Base-by-base conservation (phyloP, 2,797 vertebrate species). In the Moxostoma hubbsi region DNA sequence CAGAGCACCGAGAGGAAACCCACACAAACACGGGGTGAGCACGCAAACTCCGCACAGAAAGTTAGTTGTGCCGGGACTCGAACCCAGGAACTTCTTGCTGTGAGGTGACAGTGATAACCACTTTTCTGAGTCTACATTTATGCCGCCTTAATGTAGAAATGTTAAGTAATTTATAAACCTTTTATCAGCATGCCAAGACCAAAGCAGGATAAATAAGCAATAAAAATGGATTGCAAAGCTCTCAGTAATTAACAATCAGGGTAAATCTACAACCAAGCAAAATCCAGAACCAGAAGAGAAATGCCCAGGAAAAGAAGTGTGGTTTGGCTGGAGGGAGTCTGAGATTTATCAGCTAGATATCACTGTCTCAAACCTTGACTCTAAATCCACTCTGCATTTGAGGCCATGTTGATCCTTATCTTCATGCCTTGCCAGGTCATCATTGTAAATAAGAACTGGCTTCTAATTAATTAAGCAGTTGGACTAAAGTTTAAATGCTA, bases 261-360 rank as follows among this genome's bases (percentile, higher is more conserved):
- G 79, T 78, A 65, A 76, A 85, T 66, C 79, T 83, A 76, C 67
- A 86, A 82, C 80, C 79, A 79, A 81, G 69, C 75, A 73, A 81
- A 83, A 83, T 76, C 10, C 73, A 83, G 77, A 87, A 76, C 66
- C 74, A 79, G 72, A 75, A 36, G 82, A 80, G 81, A 84, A 87
- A 83, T 77, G 84, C 67, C 83, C 53, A 55, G 80, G 81, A 85
- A 86, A 81, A 78, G 67, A 82, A 68, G 83, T 61, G 63, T 75
- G 61, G 81, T 81, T 87, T 57, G 76, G 74, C 75, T 82, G 84
- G 83, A 81, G 59, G 7, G 63, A 83, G 63, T 69, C 79, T 83
- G 74, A 86, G 85, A 87, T 87, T 81, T 78, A 84, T 85, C 83
- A 81, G 86, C 74, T 80, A 83, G 84, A 86, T 85, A 88, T 84